Conservation (phyloP, 2,797 vertebrate species). For the Orientallactaga sibirica region DNA sequence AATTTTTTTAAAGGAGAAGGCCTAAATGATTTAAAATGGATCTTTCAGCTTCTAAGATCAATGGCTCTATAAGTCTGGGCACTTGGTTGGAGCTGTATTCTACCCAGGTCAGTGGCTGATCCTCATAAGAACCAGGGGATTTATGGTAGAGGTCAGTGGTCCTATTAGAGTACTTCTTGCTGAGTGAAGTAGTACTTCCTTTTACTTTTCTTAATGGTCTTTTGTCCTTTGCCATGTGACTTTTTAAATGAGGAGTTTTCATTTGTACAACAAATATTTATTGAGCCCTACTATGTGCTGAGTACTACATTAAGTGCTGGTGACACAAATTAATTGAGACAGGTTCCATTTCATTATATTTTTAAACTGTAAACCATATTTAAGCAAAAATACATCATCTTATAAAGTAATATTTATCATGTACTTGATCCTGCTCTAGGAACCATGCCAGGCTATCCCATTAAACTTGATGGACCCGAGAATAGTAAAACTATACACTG, state of each 20-base stretch:
- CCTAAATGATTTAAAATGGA: conserved; percentile 74
- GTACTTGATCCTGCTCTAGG: conserved; percentile 82
- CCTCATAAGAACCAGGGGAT: conserved; percentile 61
- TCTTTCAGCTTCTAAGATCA: conserved; percentile 67
- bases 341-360: conserved; percentile 51
- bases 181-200: conserved; percentile 70
- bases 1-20: not conserved
- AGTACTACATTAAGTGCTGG: not conserved
- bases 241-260: conserved; percentile 63
- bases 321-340: conserved; percentile 69
- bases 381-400: conserved; percentile 75
- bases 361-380: conserved; percentile 62
- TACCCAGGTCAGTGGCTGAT: conserved; percentile 61
- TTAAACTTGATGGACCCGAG: conserved; percentile 83
- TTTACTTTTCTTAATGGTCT: conserved; percentile 49
- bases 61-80: conserved; percentile 43
- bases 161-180: conserved; percentile 72
- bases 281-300: conserved; percentile 71
- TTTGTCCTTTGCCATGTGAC: conserved; percentile 50
- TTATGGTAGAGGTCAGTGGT: conserved; percentile 61
- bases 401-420: conserved; percentile 82
- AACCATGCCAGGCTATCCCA: conserved; percentile 79
- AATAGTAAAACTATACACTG: conserved; percentile 82
- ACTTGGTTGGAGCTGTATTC: conserved; percentile 34
- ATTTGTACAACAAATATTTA: conserved; percentile 69